Evolutionary conservation across 2,888 invertebrate genomes (phyloP), one percentile per base, ranked within the genome.

Genomic region (Andrena dorsata): DNA sequence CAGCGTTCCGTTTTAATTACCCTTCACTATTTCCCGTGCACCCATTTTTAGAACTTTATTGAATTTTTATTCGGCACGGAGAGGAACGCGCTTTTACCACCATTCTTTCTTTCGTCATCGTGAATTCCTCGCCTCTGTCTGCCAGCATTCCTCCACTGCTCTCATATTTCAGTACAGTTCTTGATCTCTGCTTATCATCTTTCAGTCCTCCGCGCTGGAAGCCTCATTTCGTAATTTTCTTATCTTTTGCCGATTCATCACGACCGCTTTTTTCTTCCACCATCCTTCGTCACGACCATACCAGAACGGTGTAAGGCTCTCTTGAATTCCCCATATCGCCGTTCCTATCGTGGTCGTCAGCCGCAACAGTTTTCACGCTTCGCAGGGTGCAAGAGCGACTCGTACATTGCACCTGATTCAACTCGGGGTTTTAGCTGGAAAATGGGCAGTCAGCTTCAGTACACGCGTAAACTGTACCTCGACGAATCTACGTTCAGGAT

Each of bases 301-400:
- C 63, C 53, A 76, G 47, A 78, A 76, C 76, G 73, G 75, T 75
- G 58, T 69, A 69, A 86, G 70, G 80, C 86, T 80, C 83, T 78
- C 56, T 58, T 61, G 75, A 74, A 80, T 76, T 83, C 76, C 75
- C 80, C 66, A 68, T 80, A 63, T 64, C 70, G 49, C 76, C 72
- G 30, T 77, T 70, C 58, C 73, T 49, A 71, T 68, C 53, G 26
- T 23, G 69, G 47, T 65, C 58, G 69, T 86, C 74, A 78, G 80
- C 61, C 71, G 26, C 56, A 49, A 64, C 72, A 66, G 83, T 78
- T 76, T 64, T 78, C 75, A 78, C 41, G 53, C 16, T 60, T 35
- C 58, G 8, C 53, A 16, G 20, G 28, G n/a, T 20, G 16, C n/a
- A 13, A 10, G 13, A 56, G 10, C 49, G 53, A 49, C 53, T n/a